phyloP scores from a whole-genome alignment of 2,113 vertebrate genomes.

The Myotis brandtii region DNA sequence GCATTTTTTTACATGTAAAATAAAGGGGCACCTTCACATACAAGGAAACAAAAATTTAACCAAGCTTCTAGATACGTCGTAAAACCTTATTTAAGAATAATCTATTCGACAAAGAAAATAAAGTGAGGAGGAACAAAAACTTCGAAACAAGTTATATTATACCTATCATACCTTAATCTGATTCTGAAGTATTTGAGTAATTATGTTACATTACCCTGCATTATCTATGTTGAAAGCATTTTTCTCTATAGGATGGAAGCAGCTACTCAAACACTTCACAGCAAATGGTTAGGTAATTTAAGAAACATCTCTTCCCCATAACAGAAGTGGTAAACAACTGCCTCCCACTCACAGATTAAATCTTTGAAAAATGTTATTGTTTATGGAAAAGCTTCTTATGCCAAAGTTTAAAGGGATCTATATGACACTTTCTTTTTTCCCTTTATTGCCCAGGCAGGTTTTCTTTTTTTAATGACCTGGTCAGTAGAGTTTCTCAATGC shows the following conservation, averaged over 20 bases:
- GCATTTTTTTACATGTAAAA: constrained; percentile 6
- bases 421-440: background rate
- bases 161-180: background rate
- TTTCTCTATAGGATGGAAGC: background rate
- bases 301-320: background rate
- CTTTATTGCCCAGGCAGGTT: background rate
- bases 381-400: background rate
- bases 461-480: background rate
- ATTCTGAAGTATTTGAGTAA: background rate
- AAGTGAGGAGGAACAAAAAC: background rate
- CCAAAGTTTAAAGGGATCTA: background rate
- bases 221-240: background rate
- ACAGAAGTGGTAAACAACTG: background rate
- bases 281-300: background rate
- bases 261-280: background rate
- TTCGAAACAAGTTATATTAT: background rate
- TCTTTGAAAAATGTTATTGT: constrained; percentile 31
- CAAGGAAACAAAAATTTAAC: background rate
- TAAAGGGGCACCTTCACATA: background rate
- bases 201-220: background rate
- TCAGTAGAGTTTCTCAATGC: background rate
- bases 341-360: background rate
- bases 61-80: background rate
- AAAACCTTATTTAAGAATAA: constrained; percentile 31
- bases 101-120: background rate